phyloP scores from a whole-genome alignment of 2,797 vertebrate genomes.

The Acanthurus leucopareius region DNA sequence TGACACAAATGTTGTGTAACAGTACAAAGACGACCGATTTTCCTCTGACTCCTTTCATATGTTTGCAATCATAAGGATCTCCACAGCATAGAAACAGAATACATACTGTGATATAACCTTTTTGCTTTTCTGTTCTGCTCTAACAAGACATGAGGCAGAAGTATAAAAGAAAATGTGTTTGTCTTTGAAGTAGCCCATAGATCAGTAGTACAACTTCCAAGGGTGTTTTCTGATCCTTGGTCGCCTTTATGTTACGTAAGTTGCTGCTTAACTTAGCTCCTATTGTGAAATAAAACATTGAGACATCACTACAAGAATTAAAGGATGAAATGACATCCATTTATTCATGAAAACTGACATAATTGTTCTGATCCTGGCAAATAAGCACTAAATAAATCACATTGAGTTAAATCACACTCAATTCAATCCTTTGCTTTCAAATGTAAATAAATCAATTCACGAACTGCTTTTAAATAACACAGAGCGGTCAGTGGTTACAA shows the following conservation, averaged over 20 bases:
- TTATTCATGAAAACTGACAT: conserved; percentile 53
- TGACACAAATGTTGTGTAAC: conserved; percentile 44
- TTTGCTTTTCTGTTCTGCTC: conserved; percentile 11
- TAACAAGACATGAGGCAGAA: conserved; percentile 43
- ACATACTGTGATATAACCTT: conserved; percentile 16
- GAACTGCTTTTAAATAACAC: conserved; percentile 34
- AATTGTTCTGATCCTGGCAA: conserved; percentile 25
- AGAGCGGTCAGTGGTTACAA: conserved; percentile 30
- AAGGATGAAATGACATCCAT: conserved; percentile 45
- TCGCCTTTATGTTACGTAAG: conserved; percentile 45
- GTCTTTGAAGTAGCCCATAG: conserved; percentile 53
- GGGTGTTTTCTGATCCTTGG: conserved; percentile 52
- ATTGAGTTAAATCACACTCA: too few species aligned
- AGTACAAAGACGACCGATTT: conserved; percentile 48
- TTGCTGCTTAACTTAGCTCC: conserved; percentile 16
- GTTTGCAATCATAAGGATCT: conserved; percentile 56
- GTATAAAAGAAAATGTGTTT: conserved; percentile 46
- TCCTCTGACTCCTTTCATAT: conserved; percentile 49
- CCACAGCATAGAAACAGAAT: conserved; percentile 14
- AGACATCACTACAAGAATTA: conserved; percentile 27
- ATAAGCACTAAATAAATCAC: conserved; percentile 28
- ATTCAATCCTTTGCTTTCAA: conserved; percentile 49
- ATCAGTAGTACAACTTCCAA: conserved; percentile 43
- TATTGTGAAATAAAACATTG: conserved; percentile 46
- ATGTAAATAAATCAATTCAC: conserved; percentile 51